A percentile compares a stretch with the other conserved stretches of the same genome.
Conservation (phyloP, 2,797 vertebrate genomes). For the Craterocephalus amniculus region DNA sequence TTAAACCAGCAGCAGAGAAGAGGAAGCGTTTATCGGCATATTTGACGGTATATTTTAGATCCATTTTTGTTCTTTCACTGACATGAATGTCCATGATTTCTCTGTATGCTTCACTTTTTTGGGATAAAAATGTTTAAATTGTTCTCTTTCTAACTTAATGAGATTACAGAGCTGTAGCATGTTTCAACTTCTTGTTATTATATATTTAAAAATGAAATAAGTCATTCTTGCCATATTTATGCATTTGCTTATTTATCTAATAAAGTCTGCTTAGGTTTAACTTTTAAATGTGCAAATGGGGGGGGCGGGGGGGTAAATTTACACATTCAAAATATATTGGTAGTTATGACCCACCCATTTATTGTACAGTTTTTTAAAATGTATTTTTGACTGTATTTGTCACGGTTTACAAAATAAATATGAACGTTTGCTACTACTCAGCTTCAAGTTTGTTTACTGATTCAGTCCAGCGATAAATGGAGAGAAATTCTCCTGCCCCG, state of each 20-base stretch:
- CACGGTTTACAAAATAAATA: no score
- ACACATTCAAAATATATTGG: background rate
- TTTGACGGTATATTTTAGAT: constrained; percentile 94
- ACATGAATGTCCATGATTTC: background rate
- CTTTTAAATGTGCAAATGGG: no score
- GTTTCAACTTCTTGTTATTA: constrained; percentile 4
- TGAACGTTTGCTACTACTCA: no score
- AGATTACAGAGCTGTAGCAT: background rate
- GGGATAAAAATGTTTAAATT: background rate
- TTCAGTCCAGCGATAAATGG: no score
- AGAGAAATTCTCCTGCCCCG: no score
- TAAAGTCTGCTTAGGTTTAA: no score
- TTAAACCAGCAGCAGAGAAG: constrained; percentile 81
- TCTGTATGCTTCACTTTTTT: constrained; percentile 1
- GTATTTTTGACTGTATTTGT: no score
- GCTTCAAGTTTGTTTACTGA: no score
- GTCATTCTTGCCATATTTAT: constrained; percentile 13
- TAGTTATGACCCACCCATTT: background rate
- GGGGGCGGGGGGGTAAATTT: no score
- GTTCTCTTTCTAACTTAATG: background rate
- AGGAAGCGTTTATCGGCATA: constrained; percentile 88
- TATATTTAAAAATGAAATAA: constrained; percentile 7
- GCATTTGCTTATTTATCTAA: constrained; percentile 24
- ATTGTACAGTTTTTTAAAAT: no score
- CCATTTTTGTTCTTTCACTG: background rate